A percentile compares a stretch with the other conserved stretches of the same genome.
These are phyloP conservation scores for Drymodes brunneopygia DNA, from an alignment of 2,113 vertebrate genomes.

Conservation along the genomic window DNA sequence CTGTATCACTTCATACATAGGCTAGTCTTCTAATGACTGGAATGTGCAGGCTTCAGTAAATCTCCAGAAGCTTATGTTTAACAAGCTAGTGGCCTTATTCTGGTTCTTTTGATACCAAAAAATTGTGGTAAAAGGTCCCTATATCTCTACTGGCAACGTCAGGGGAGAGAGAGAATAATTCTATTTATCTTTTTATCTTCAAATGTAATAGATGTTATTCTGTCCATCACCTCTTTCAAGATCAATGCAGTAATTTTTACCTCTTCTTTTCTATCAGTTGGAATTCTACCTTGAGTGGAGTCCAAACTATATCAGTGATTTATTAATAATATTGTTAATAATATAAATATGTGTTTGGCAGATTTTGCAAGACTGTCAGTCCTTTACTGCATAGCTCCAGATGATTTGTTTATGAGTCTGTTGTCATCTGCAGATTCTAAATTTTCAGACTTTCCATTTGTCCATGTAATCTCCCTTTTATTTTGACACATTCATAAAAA, in stretches of 20 bases:
- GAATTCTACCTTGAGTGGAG: background rate
- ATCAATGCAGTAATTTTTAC: background rate
- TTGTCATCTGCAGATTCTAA: background rate
- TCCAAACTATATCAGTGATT: background rate
- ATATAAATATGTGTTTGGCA: background rate
- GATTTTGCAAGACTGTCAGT: background rate
- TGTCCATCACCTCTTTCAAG: background rate
- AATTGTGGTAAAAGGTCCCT: background rate
- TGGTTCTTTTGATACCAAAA: background rate
- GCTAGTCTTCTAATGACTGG: background rate
- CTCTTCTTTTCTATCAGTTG: background rate
- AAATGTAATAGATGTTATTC: background rate
- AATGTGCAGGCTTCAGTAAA: background rate
- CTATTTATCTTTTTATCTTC: background rate
- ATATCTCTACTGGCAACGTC: background rate
- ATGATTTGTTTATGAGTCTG: background rate
- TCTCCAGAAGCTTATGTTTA: background rate
- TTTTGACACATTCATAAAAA: background rate
- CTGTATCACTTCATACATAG: background rate
- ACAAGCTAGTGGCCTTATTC: background rate
- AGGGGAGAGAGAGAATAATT: background rate
- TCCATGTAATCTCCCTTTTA: background rate
- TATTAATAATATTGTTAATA: constrained; percentile 1
- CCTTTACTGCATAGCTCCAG: background rate
- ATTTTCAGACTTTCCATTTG: background rate